Percentiles rank a stretch among this genome's conserved stretches.
These are phyloP conservation scores for Oxytorus armatus DNA, from an alignment of 2,888 invertebrate genomes.

Conservation along the genomic window DNA sequence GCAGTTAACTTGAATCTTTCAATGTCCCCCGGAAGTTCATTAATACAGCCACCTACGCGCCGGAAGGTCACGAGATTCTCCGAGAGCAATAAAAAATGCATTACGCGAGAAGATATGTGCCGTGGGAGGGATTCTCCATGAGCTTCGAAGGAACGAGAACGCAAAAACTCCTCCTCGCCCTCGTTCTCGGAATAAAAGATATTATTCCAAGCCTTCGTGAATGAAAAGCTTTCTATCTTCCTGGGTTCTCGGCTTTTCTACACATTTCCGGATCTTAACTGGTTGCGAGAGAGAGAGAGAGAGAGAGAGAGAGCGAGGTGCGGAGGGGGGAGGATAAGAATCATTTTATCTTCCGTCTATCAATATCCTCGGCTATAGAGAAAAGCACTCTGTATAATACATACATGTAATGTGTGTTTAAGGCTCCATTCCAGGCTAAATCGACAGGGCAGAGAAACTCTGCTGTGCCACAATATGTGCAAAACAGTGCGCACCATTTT, in stretches of 20 bases:
- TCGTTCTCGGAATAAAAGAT: slow-evolving; percentile 39
- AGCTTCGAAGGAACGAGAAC: slow-evolving; percentile 9
- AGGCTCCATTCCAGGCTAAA: neutral
- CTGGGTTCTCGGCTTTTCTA: neutral
- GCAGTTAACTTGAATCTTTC: neutral
- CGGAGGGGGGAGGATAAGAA: slow-evolving; percentile 18
- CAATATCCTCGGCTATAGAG: slow-evolving; percentile 11
- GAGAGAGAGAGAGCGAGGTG: neutral
- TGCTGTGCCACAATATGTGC: neutral
- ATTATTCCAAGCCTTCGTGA: slow-evolving; percentile 35
- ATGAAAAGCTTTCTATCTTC: slow-evolving; percentile 40
- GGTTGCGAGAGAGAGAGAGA: neutral
- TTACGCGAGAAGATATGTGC: slow-evolving; percentile 9
- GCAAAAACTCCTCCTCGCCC: slow-evolving; percentile 4
- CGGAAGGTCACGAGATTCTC: slow-evolving; percentile 43
- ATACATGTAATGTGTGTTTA: too few relatives aligned
- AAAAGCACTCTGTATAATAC: neutral
- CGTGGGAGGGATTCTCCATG: slow-evolving; percentile 28
- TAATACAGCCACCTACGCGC: slow-evolving; percentile 28
- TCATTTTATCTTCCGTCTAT: slow-evolving; percentile 12
- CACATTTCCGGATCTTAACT: slow-evolving; percentile 7
- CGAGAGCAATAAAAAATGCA: slow-evolving; percentile 51
- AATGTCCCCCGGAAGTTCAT: slow-evolving; percentile 23
- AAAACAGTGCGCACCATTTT: neutral
- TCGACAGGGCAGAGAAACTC: too few relatives aligned